phyloP scores from a whole-genome alignment of 53 echinoderm and acorn worm genomes.

The Echinarachnius parma region DNA sequence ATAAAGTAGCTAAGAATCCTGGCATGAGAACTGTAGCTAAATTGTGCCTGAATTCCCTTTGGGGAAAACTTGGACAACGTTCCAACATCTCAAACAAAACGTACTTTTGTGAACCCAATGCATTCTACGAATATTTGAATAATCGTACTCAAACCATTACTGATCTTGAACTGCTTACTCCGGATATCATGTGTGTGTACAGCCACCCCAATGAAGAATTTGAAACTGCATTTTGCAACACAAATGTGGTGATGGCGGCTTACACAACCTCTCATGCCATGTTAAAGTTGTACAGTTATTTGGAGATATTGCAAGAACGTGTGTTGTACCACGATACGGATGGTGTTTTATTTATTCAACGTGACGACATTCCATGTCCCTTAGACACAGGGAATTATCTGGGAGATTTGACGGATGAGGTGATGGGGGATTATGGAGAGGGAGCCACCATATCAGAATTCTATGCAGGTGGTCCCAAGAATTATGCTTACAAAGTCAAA shows the following conservation, averaged over 20 bases:
- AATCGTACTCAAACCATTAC: not conserved
- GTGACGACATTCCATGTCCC: not conserved
- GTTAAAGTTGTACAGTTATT: not conserved
- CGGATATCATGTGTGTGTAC: not conserved
- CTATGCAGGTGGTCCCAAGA: conserved; percentile 1
- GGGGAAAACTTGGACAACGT: not conserved
- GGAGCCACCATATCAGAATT: not conserved
- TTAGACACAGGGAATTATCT: not conserved
- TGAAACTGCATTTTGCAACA: conserved; percentile 4
- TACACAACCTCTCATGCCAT: conserved; percentile 7
- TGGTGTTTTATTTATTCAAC: not conserved
- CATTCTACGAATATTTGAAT: not conserved
- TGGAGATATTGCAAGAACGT: not conserved
- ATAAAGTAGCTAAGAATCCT: not conserved
- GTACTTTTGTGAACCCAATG: conserved; percentile 6
- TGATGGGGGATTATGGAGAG: not conserved
- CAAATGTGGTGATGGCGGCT: not conserved
- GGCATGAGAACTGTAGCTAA: not conserved
- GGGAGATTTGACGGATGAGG: not conserved
- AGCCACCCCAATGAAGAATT: not conserved
- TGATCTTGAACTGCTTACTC: not conserved
- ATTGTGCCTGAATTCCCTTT: not conserved
- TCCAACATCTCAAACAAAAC: not conserved
- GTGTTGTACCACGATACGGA: not conserved
- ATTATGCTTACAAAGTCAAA: not conserved